Percentiles rank a stretch among this genome's conserved stretches.
phyloP scores from a whole-genome alignment of 2,113 vertebrate species.

The Sylvilagus bachmani region DNA sequence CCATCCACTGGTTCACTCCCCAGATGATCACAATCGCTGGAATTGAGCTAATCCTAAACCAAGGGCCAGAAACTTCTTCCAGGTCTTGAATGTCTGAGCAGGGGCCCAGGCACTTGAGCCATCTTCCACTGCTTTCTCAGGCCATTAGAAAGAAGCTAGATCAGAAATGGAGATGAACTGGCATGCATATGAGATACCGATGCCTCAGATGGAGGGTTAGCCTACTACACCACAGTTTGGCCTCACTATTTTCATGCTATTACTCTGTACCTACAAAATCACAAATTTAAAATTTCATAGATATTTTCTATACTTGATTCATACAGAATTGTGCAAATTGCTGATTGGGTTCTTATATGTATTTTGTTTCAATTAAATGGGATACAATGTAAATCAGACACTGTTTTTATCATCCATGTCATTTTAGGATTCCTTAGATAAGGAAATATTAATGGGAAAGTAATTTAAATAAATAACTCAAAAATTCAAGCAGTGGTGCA shows the following conservation, averaged over 20 bases:
- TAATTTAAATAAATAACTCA: background rate
- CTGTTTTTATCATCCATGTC: background rate
- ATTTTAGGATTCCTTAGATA: background rate
- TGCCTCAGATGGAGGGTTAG: no score
- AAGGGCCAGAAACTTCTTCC: no score
- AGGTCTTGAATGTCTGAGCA: no score
- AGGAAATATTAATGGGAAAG: background rate
- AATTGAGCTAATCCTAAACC: no score
- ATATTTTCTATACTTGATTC: background rate
- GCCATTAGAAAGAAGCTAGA: no score
- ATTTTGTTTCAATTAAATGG: background rate
- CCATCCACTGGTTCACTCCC: no score
- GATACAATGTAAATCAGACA: background rate
- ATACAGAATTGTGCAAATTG: background rate
- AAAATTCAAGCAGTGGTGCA: background rate
- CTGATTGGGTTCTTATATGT: background rate
- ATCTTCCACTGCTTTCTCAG: no score
- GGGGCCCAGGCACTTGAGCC: no score
- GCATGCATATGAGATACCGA: no score
- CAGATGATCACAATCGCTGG: no score
- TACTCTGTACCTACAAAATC: background rate
- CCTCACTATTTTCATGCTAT: background rate
- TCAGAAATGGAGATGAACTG: no score
- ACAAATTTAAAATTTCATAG: background rate
- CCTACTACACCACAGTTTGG: no score